These are phyloP conservation scores for Tetanocera ferruginea DNA, from an alignment of 2,888 invertebrate species.

Conservation along the genomic window DNA sequence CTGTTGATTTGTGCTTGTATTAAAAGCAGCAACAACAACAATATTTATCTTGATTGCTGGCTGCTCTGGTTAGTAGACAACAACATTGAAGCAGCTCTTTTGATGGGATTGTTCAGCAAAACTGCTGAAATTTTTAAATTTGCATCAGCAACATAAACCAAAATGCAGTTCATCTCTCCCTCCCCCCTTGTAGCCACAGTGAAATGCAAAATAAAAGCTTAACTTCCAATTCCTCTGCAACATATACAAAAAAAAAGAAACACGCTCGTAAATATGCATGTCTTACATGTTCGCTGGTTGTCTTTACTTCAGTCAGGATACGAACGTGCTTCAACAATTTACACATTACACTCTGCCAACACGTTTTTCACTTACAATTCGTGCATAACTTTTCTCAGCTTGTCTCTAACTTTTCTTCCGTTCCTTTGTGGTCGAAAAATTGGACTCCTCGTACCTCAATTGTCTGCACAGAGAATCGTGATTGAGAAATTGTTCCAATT, in stretches of 20 bases:
- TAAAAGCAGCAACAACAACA: neutral
- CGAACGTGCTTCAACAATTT: conserved; percentile 7
- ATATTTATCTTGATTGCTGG: neutral
- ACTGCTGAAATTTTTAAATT: neutral
- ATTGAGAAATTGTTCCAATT: conserved; percentile 12
- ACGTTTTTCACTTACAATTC: conserved; percentile 10
- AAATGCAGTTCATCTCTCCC: neutral
- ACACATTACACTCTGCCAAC: conserved; percentile 11
- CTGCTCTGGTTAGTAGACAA: neutral
- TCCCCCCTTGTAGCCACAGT: too few species aligned
- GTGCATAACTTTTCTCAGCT: conserved; percentile 15
- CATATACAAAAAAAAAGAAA: too few species aligned
- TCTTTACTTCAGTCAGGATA: too few species aligned
- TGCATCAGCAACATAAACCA: neutral
- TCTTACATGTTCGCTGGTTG: neutral
- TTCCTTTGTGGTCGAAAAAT: neutral
- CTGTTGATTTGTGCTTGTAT: neutral
- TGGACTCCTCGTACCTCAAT: conserved; percentile 3
- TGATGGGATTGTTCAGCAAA: neutral
- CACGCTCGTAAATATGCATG: neutral
- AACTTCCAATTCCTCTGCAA: too few species aligned
- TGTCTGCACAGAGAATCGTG: conserved; percentile 21
- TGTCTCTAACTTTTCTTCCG: neutral
- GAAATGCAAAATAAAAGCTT: too few species aligned
- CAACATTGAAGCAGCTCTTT: too few species aligned